Conservation (phyloP, 2,797 vertebrate genomes). For the Valencia hispanica region DNA sequence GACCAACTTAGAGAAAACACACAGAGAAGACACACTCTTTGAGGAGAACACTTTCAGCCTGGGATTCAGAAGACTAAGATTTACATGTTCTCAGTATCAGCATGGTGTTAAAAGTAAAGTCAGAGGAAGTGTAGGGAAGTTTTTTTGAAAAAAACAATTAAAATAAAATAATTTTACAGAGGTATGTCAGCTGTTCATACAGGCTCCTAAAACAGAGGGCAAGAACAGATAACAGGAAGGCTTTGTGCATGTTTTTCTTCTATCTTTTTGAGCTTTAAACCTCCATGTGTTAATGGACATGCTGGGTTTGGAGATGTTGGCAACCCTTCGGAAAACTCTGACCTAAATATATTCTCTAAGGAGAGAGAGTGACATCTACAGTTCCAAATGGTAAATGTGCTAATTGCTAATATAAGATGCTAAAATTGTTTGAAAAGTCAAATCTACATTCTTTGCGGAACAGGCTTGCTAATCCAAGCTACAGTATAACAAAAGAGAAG, state of each 20-base stretch:
- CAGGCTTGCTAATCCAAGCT: background rate
- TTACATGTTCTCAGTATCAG: background rate
- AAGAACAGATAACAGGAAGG: background rate
- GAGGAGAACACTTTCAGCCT: background rate
- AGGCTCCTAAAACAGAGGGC: background rate
- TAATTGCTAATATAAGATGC: background rate
- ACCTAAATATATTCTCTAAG: background rate
- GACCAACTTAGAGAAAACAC: too few relatives aligned
- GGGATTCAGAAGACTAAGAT: background rate
- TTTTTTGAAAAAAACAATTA: too few relatives aligned
- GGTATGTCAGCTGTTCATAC: too few relatives aligned
- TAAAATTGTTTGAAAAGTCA: background rate
- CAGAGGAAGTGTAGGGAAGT: background rate
- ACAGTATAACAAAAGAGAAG: background rate
- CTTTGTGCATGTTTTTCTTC: too few relatives aligned
- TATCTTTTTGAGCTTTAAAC: background rate
- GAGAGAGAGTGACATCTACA: background rate
- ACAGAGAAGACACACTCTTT: background rate
- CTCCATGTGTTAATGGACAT: background rate
- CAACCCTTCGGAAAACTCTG: background rate
- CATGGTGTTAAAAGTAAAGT: background rate
- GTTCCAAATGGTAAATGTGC: background rate
- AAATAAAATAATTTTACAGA: too few relatives aligned
- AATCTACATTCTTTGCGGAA: too few relatives aligned
- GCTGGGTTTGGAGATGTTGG: background rate